These are phyloP conservation scores for Penaeus chinensis DNA, from an alignment of 1,140 invertebrate species.

Conservation along the genomic window DNA sequence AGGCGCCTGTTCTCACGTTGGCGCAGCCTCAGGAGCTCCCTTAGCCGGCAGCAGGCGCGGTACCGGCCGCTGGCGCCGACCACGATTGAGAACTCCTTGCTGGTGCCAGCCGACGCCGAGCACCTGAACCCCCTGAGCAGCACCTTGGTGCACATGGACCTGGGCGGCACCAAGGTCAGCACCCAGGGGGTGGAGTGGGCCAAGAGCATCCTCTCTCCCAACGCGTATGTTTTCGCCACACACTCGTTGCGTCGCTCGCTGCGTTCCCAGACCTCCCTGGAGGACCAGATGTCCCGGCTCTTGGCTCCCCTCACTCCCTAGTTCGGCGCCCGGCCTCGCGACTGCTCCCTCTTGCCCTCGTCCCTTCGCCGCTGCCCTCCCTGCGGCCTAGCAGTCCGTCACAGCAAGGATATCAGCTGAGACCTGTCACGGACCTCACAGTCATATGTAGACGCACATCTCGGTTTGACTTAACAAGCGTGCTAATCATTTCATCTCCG, in stretches of 20 bases:
- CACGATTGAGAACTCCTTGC: slow-evolving; percentile 23
- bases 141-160: slow-evolving; percentile 42
- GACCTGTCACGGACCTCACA: too few species aligned
- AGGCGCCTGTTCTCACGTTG: slow-evolving; percentile 42
- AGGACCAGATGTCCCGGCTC: slow-evolving; percentile 51
- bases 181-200: slow-evolving; percentile 29
- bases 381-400: too few species aligned
- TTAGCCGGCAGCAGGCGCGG: slow-evolving; percentile 37
- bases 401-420: too few species aligned
- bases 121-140: slow-evolving; percentile 44
- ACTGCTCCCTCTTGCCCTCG: not conserved
- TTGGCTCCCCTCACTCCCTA: slow-evolving; percentile 45
- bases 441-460: too few species aligned
- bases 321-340: not conserved
- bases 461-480: too few species aligned
- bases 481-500: too few species aligned
- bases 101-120: slow-evolving; percentile 43
- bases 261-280: slow-evolving; percentile 31
- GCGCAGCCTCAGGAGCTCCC: slow-evolving; percentile 17
- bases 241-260: slow-evolving; percentile 13
- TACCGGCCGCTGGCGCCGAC: slow-evolving; percentile 39
- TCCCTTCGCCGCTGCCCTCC: not conserved
- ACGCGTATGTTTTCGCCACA: slow-evolving; percentile 20
- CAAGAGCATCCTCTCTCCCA: slow-evolving; percentile 2
- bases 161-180: slow-evolving; percentile 43